These are phyloP conservation scores for Lissocephala sabroskyi DNA, from an alignment of 2,888 invertebrate genomes.

Conservation along the genomic window DNA sequence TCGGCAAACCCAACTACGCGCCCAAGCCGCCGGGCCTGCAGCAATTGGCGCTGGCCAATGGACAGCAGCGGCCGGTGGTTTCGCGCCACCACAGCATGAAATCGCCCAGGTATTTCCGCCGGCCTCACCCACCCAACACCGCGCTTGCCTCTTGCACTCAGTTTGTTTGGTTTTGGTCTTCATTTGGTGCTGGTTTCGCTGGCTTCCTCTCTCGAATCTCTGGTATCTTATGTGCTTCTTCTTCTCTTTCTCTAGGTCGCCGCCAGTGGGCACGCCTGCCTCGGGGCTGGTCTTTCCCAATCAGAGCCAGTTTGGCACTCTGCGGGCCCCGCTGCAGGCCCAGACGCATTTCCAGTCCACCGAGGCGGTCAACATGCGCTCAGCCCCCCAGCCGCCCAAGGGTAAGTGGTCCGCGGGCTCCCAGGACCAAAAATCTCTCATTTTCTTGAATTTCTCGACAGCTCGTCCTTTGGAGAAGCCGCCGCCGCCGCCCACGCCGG, in stretches of 20 bases:
- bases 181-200: too few relatives aligned
- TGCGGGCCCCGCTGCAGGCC: slow-evolving; percentile 67
- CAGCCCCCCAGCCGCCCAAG: slow-evolving; percentile 70
- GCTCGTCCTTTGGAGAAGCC: slow-evolving; percentile 72
- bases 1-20: slow-evolving; percentile 87
- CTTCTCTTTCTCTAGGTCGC: slow-evolving; percentile 60
- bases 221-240: neutral
- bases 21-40: slow-evolving; percentile 83
- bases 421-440: slow-evolving; percentile 4
- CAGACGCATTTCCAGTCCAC: slow-evolving; percentile 37
- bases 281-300: slow-evolving; percentile 66
- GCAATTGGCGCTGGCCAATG: slow-evolving; percentile 69
- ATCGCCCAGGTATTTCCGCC: slow-evolving; percentile 78
- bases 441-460: slow-evolving; percentile 21
- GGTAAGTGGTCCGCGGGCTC: slow-evolving; percentile 42
- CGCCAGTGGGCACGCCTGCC: slow-evolving; percentile 67
- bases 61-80: slow-evolving; percentile 73
- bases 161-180: too few relatives aligned
- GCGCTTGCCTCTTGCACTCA: too few relatives aligned
- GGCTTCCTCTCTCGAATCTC: too few relatives aligned
- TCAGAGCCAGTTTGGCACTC: slow-evolving; percentile 71
- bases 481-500: slow-evolving; percentile 72
- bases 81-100: slow-evolving; percentile 89
- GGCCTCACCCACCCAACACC: too few relatives aligned
- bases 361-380: slow-evolving; percentile 66